Evolutionary conservation across 1,140 invertebrate genomes (phyloP).

Genomic region (Sitophilus oryzae): DNA sequence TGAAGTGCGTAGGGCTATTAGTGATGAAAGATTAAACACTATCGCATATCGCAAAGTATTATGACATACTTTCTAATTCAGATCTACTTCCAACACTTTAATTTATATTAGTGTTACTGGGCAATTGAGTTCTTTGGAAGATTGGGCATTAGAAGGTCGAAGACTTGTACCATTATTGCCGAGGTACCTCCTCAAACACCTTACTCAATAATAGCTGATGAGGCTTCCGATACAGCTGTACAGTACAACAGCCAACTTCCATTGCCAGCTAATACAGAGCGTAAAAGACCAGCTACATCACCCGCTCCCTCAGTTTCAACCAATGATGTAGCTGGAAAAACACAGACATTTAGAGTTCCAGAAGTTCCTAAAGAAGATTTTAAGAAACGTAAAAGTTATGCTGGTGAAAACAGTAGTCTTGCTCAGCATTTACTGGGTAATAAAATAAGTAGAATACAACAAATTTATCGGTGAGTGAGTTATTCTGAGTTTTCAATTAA

Average conservation of each 20-base stretch:
- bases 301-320: constrained; percentile 10
- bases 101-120: constrained; percentile 62
- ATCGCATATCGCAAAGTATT: constrained; percentile 77
- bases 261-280: constrained; percentile 39
- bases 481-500: no score
- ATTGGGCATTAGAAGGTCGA: constrained; percentile 82
- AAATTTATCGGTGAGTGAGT: constrained; percentile 41
- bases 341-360: constrained; percentile 27
- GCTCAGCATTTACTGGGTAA: constrained; percentile 38
- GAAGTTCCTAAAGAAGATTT: constrained; percentile 36
- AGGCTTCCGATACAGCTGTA: constrained; percentile 49
- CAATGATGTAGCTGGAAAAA: constrained; percentile 26
- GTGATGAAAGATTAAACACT: constrained; percentile 81
- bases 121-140: constrained; percentile 64
- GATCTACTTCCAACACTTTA: not conserved
- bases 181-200: constrained; percentile 74
- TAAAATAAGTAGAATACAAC: constrained; percentile 42
- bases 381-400: constrained; percentile 39
- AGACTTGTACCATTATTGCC: constrained; percentile 75
- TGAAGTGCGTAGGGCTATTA: constrained; percentile 82
- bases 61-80: not conserved
- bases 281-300: constrained; percentile 29
- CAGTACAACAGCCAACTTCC: constrained; percentile 47
- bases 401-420: constrained; percentile 34
- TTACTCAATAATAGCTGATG: constrained; percentile 79